A percentile compares a stretch with the other conserved stretches of the same genome.
Conservation (phyloP, 2,113 vertebrate species). For the Antennarius striatus region DNA sequence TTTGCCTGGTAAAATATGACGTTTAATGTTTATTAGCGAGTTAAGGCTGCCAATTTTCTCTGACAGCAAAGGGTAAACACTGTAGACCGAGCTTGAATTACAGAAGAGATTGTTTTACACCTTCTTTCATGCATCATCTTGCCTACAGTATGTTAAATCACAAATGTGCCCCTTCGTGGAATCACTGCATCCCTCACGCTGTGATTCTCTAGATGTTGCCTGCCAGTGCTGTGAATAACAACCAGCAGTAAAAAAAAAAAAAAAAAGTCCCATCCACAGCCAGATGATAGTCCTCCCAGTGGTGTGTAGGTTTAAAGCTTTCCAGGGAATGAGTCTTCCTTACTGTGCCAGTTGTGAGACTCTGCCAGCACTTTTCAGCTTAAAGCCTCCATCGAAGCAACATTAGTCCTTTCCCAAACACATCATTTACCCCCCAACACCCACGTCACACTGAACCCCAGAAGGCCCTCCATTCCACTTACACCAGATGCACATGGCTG, state of each 20-base stretch:
- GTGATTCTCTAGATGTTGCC: constrained; percentile 31
- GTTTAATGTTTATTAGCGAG: not conserved
- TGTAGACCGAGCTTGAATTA: not conserved
- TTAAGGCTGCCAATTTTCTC: no score
- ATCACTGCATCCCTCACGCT: constrained; percentile 17
- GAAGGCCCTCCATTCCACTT: constrained; percentile 37
- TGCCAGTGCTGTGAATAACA: constrained; percentile 42
- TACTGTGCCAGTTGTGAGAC: constrained; percentile 36
- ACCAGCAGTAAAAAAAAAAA: constrained; percentile 51
- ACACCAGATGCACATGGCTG: constrained; percentile 21
- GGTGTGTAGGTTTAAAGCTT: constrained; percentile 54
- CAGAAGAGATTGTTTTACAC: not conserved
- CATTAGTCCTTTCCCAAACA: constrained; percentile 50
- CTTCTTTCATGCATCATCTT: not conserved
- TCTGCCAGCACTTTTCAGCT: constrained; percentile 34
- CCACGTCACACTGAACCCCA: constrained; percentile 31
- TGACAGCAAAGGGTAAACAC: not conserved
- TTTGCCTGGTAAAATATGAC: no score
- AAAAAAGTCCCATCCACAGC: constrained; percentile 51
- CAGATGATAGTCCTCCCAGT: constrained; percentile 48
- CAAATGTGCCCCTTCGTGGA: not conserved
- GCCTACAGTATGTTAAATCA: not conserved
- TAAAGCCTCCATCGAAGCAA: constrained; percentile 33
- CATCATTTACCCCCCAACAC: constrained; percentile 48
- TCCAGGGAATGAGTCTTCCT: constrained; percentile 24